Percentiles rank a stretch among this genome's conserved stretches.
Evolutionary conservation across 2,113 vertebrate species (phyloP).

Genomic region (Lampris incognitus): DNA sequence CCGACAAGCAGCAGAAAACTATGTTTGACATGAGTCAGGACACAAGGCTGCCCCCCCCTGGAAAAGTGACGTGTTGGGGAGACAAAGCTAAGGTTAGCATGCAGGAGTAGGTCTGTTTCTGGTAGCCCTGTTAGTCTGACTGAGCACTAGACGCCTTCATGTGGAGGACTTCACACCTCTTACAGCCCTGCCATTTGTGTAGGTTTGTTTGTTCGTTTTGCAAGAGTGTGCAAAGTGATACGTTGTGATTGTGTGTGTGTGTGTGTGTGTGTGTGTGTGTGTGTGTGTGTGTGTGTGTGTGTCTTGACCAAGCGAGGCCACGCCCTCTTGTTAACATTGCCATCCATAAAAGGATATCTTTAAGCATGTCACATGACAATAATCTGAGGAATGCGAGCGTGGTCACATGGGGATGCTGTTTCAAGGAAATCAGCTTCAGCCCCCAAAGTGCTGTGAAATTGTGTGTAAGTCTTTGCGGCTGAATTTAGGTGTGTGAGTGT

Average conservation of each 20-base stretch:
- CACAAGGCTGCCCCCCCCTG: no score
- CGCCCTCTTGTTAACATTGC: constrained; percentile 74
- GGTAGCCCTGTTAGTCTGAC: constrained; percentile 11
- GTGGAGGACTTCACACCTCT: constrained; percentile 10
- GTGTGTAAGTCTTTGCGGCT: constrained; percentile 10
- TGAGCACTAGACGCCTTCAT: no score
- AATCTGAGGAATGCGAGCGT: constrained; percentile 83
- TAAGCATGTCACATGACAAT: constrained; percentile 86
- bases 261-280: constrained; percentile 12
- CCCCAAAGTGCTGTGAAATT: constrained; percentile 37
- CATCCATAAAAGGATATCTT: constrained; percentile 88
- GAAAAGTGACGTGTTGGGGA: no score
- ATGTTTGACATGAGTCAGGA: no score
- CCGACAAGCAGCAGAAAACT: no score
- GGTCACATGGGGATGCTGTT: constrained; percentile 81
- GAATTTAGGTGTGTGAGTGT: not conserved
- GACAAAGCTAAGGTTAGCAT: no score
- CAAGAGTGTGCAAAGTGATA: constrained; percentile 36
- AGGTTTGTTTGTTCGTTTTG: constrained; percentile 31
- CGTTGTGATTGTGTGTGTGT: constrained; percentile 11
- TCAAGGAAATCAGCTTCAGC: constrained; percentile 82
- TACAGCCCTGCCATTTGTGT: not conserved
- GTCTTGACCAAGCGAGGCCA: constrained; percentile 67
- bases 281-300: not conserved
- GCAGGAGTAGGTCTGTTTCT: no score